Base-by-base conservation (phyloP, 1,140 invertebrate genomes). In the Ceratoteleas bidentatus region DNA sequence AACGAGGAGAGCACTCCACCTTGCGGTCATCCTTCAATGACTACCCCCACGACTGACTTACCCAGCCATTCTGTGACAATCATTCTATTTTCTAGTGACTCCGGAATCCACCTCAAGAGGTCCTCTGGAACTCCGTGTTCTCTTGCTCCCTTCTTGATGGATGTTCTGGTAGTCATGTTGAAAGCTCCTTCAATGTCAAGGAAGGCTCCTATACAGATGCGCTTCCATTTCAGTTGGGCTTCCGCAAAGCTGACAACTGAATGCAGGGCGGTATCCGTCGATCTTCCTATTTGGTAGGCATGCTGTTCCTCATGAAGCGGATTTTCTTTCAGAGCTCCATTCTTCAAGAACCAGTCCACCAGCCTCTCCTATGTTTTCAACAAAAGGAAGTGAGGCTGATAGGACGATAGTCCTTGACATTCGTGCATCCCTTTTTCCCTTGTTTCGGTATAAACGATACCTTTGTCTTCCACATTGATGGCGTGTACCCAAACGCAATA, bases 1-100 rank as follows among this genome's bases (percentile, higher is more conserved):
- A 74, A 43, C 0, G 60, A 60, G 15, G 38, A 69, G 3, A 69
- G n/a, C 8, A 56, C 33, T 2, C 49, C 50, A n/a, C 62, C 62
- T 16, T 54, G 36, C 3, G 50, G 62, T 38, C 36, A 65, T n/a
- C 50, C 62, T 43, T 53, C 62, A 8, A 9, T 64, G 33, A 64
- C 61, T n/a, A 13, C 9, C 2, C 49, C 45, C 13, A 11, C 53
- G 1, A 65, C 47, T 0, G 5, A n/a, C 6, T 4, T 9, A 2
- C 61, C 36, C 34, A 40, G 13, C 33, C 61, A 65, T 13, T 65
- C 50, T 0, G 61, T 65, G 32, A 14, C 11, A n/a, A 65, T 16
- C 2, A 4, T n/a, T 36, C 61, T 65, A 10, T 24, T 32, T n/a
- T 43, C 50, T 50, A 65, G 36, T 4, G 34, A 53, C 14, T 10